phyloP scores from a whole-genome alignment of 2,113 vertebrate species.

The Sebastes fasciatus region DNA sequence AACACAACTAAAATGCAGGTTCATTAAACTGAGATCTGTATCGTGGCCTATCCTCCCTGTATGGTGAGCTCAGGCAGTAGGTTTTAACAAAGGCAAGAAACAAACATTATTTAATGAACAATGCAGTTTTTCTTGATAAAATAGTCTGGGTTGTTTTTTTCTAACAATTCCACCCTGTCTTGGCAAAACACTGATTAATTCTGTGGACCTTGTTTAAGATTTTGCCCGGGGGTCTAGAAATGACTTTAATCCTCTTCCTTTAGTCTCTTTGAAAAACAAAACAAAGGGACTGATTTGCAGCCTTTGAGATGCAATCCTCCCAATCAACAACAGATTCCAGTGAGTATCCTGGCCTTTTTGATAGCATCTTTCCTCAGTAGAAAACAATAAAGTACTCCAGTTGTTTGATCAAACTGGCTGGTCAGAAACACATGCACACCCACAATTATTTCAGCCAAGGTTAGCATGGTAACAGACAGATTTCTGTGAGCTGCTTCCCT shows the following conservation, averaged over 20 bases:
- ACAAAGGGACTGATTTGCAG: constrained; percentile 75
- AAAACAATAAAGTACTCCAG: constrained; percentile 48
- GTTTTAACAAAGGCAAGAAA: constrained; percentile 21
- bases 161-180: constrained; percentile 39
- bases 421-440: constrained; percentile 18
- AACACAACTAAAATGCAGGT: not conserved
- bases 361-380: constrained; percentile 32
- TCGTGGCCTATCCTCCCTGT: not conserved
- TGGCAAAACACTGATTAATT: constrained; percentile 65
- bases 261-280: constrained; percentile 69
- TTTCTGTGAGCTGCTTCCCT: constrained; percentile 44
- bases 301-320: constrained; percentile 66
- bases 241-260: constrained; percentile 68
- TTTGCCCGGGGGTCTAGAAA: constrained; percentile 56
- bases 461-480: constrained; percentile 20
- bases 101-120: constrained; percentile 36
- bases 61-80: not conserved
- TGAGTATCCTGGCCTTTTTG: constrained; percentile 64
- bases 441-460: constrained; percentile 60
- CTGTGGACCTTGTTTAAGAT: constrained; percentile 59
- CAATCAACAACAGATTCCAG: constrained; percentile 70
- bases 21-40: not conserved
- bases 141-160: not conserved
- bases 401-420: constrained; percentile 54
- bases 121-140: constrained; percentile 32